Base-by-base conservation (phyloP, 2,888 invertebrate genomes). In the Himalopsyche anomala region DNA sequence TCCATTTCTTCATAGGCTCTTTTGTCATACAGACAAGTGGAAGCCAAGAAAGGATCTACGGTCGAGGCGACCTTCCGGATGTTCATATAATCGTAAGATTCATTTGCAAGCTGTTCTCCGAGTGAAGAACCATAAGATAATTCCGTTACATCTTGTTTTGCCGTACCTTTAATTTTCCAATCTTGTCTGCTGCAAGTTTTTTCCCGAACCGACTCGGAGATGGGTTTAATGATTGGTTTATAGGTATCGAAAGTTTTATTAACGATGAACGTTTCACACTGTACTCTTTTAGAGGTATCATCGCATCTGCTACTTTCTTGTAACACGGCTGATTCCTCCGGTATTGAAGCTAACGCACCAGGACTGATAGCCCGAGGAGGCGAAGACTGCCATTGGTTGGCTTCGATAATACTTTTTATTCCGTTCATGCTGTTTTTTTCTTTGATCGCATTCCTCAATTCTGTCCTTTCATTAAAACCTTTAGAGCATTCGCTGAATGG, bases 1-100 rank as follows among this genome's bases (percentile, higher is more conserved):
- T 96, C 96, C 90, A 96, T 95, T 86, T 94, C 94, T 80, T 94
- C 93, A 1, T 97, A 93, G 90, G 96, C 95, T 89, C 93, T 92
- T 88, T 95, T 95, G 89, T 96, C 95, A 89, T 95, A 94, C 90
- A 95, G 95, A 90, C 96, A 94, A 0, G 95, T 94, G 0, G 94
- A 92, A 0, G 95, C 94, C 56, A 95, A 90, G 89, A 96, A 96
- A 5, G 96, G 96, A 91, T 96, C 95, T 8, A 94, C 92, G 2
- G 95, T 95, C 15, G 92, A 90, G 0, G 93, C 92, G 87, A 93
- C 92, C 5, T 92, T 92, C 89, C 93, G 93, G 15, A 87, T 84
- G 56, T 84, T 86, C 36, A 82, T 80, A 80, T 86, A 87, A 81
- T 84, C 62, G 51, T 74, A 84, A 11, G 84, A 54, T 12, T 81